These are phyloP conservation scores for Furnarius figulus DNA, from an alignment of 2,113 vertebrate species.

Conservation along the genomic window DNA sequence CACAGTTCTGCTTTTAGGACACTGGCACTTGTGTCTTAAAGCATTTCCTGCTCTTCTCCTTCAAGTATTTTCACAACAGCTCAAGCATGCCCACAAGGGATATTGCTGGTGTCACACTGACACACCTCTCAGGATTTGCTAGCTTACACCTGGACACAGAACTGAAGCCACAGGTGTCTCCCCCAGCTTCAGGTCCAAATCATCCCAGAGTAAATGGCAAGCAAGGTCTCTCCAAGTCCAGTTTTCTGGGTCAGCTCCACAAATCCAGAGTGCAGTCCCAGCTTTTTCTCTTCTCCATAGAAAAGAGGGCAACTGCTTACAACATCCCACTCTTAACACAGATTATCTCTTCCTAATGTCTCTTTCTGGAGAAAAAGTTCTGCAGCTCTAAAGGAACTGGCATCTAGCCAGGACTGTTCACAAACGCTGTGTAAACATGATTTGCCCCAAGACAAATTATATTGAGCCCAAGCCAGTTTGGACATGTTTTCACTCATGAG, in stretches of 20 bases:
- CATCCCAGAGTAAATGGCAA: not conserved
- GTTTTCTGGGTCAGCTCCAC: not conserved
- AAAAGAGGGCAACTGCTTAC: not conserved
- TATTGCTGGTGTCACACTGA: not conserved
- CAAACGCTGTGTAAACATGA: not conserved
- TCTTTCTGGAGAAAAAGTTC: not conserved
- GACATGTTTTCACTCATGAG: not conserved
- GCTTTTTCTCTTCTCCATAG: not conserved
- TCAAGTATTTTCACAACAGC: not conserved
- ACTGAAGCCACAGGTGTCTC: not conserved
- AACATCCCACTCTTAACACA: not conserved
- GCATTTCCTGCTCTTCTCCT: not conserved
- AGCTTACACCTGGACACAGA: not conserved
- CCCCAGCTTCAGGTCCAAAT: not conserved
- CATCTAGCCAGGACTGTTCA: not conserved
- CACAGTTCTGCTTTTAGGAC: not conserved
- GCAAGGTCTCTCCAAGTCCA: not conserved
- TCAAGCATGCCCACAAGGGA: not conserved
- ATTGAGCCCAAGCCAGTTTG: not conserved
- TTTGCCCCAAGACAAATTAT: not conserved
- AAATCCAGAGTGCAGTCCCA: not conserved
- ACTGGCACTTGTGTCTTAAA: not conserved
- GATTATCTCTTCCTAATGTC: not conserved
- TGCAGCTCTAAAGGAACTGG: not conserved
- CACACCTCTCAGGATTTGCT: not conserved